Evolutionary conservation across 2,888 invertebrate genomes (phyloP).

Genomic region (Drosophila barbarae): DNA sequence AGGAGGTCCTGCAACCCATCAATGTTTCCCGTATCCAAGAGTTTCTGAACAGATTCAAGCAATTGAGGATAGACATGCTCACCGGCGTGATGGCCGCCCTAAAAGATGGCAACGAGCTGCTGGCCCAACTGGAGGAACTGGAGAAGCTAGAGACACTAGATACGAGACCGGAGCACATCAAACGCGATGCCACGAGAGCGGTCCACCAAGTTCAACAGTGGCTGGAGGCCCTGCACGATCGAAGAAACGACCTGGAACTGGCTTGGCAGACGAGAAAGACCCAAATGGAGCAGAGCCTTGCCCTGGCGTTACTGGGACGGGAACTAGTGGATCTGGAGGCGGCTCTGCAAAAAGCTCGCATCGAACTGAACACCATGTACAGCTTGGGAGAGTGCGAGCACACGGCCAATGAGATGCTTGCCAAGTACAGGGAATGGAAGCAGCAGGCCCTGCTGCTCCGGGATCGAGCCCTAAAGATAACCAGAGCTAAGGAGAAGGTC

Average conservation of each 20-base stretch:
- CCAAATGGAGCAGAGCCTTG: conserved; percentile 89
- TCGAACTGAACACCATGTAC: conserved; percentile 81
- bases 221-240: conserved; percentile 88
- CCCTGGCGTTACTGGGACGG: conserved; percentile 86
- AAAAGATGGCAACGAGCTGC: conserved; percentile 87
- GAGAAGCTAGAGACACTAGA: conserved; percentile 88
- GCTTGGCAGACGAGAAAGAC: conserved; percentile 85
- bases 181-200: conserved; percentile 80
- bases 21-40: conserved; percentile 87
- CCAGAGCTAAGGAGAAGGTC: conserved; percentile 88
- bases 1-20: conserved; percentile 84
- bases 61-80: conserved; percentile 85
- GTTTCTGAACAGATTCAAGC: conserved; percentile 86
- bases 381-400: conserved; percentile 85
- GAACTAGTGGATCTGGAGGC: conserved; percentile 85
- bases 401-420: conserved; percentile 84
- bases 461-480: conserved; percentile 87
- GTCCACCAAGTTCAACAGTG: conserved; percentile 86
- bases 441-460: conserved; percentile 87
- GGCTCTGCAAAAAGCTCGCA: conserved; percentile 81
- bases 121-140: conserved; percentile 87
- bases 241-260: conserved; percentile 85
- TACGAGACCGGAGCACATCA: conserved; percentile 84
- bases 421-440: conserved; percentile 85
- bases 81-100: conserved; percentile 89